Conservation (phyloP, 2,113 vertebrate genomes). For the Sigmodon hispidus region DNA sequence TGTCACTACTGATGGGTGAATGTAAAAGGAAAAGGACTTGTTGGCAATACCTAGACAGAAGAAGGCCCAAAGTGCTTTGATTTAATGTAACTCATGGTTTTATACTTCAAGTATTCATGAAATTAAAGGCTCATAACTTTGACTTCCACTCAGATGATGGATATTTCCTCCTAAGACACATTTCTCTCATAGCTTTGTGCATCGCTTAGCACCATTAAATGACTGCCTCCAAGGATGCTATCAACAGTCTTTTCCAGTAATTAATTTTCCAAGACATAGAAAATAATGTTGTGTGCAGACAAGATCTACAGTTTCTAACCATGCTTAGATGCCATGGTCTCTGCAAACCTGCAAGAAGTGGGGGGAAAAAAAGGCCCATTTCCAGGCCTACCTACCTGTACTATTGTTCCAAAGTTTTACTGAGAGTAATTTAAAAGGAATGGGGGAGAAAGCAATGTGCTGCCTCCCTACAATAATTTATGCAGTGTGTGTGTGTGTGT, state of each 20-base stretch:
- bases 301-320: constrained; percentile 18
- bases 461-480: constrained; percentile 17
- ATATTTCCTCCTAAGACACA: constrained; percentile 15
- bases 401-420: too few relatives aligned
- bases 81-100: neutral
- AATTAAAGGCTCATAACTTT: constrained; percentile 43
- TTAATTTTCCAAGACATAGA: constrained; percentile 40
- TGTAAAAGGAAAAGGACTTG: neutral
- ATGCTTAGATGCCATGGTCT: neutral
- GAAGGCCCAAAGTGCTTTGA: neutral
- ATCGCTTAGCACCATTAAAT: constrained; percentile 49
- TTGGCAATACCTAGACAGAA: constrained; percentile 7
- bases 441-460: neutral
- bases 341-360: neutral
- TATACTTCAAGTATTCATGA: constrained; percentile 8
- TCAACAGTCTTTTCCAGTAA: constrained; percentile 49
- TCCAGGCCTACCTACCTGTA: neutral
- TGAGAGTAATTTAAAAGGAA: constrained; percentile 11
- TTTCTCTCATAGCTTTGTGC: constrained; percentile 31
- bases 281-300: constrained; percentile 36
- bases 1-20: neutral
- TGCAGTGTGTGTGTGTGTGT: too few relatives aligned
- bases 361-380: constrained; percentile 4
- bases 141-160: constrained; percentile 18
- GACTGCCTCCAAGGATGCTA: constrained; percentile 16